phyloP scores from a whole-genome alignment of 2,888 invertebrate species.

The Tenthredo notha region DNA sequence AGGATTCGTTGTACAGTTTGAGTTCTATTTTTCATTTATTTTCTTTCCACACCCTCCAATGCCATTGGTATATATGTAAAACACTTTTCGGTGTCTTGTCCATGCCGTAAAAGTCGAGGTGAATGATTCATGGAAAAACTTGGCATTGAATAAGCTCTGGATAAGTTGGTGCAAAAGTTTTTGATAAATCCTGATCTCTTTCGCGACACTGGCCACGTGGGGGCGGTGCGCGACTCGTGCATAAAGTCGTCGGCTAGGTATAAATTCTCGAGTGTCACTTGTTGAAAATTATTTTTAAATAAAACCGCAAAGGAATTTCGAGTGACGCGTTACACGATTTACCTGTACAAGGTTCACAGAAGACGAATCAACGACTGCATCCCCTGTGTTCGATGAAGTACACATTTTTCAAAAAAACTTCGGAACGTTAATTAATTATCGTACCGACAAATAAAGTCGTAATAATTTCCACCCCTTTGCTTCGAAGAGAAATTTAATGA shows the following conservation, averaged over 20 bases:
- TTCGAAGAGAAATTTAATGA: slow-evolving; percentile 16
- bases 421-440: background rate
- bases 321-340: background rate
- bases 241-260: slow-evolving; percentile 27
- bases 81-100: slow-evolving; percentile 47
- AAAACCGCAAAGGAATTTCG: background rate
- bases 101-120: slow-evolving; percentile 37
- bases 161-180: slow-evolving; percentile 48
- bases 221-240: background rate
- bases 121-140: slow-evolving; percentile 51
- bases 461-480: slow-evolving; percentile 5
- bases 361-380: background rate
- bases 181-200: slow-evolving; percentile 47
- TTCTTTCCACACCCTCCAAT: background rate
- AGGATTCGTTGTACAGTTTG: slow-evolving; percentile 20
- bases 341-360: background rate
- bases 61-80: slow-evolving; percentile 4
- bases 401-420: background rate
- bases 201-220: slow-evolving; percentile 24
- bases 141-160: slow-evolving; percentile 44
- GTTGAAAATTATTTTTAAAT: slow-evolving; percentile 31
- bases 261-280: slow-evolving; percentile 32
- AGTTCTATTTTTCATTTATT: background rate
- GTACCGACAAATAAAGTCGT: background rate
- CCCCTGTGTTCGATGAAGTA: background rate